Percentiles rank a stretch among this genome's conserved stretches.
These are phyloP conservation scores for Ciconia stormi DNA, from an alignment of 2,113 vertebrate genomes.

Conservation along the genomic window DNA sequence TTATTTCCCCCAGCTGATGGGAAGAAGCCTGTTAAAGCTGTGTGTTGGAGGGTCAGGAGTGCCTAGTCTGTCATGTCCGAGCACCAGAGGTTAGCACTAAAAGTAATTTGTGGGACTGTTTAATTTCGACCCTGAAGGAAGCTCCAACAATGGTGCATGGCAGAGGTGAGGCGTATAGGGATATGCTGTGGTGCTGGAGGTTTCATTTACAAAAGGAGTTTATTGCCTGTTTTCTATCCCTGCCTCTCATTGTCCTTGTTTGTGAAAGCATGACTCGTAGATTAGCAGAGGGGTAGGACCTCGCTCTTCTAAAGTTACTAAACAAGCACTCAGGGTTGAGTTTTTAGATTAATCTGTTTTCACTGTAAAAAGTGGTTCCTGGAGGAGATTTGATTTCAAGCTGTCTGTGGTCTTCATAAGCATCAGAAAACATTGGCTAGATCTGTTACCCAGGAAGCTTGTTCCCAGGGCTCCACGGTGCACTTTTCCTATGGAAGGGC, in stretches of 20 bases:
- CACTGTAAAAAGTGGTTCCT: neutral
- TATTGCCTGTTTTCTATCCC: slow-evolving; percentile 30
- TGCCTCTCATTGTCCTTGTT: slow-evolving; percentile 28
- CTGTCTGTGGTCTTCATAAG: neutral
- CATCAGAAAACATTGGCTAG: neutral
- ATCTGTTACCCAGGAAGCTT: neutral
- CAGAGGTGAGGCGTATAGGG: neutral
- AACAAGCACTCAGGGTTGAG: neutral
- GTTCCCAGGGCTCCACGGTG: neutral
- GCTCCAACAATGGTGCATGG: neutral
- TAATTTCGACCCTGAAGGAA: neutral
- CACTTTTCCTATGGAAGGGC: neutral
- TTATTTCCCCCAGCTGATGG: neutral
- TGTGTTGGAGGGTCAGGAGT: neutral
- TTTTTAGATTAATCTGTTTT: slow-evolving; percentile 40
- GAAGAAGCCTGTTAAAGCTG: neutral
- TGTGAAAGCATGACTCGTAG: slow-evolving; percentile 10
- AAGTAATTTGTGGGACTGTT: neutral
- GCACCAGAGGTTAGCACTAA: neutral
- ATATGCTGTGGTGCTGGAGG: neutral
- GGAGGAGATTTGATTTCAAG: slow-evolving; percentile 18
- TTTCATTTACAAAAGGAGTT: slow-evolving; percentile 36
- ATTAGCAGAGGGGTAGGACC: neutral
- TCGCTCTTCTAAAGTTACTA: neutral
- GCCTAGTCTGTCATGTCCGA: neutral